These are phyloP conservation scores for Deroptyus accipitrinus DNA, from an alignment of 2,113 vertebrate species.

Conservation along the genomic window DNA sequence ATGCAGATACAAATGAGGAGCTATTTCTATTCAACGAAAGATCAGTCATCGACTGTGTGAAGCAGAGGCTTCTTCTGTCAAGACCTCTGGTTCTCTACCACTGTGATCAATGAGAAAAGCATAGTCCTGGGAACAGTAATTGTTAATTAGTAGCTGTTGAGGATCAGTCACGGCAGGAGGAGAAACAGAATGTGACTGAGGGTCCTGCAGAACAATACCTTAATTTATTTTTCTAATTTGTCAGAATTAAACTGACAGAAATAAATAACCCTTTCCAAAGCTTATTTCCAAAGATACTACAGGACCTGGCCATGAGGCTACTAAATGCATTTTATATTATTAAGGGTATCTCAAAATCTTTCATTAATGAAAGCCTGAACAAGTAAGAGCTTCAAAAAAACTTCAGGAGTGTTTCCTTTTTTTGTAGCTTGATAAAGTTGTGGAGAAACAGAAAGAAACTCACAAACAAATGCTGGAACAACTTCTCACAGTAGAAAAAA, in stretches of 20 bases:
- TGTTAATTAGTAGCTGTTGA: not conserved
- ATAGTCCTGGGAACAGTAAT: not conserved
- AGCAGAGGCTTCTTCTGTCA: not conserved
- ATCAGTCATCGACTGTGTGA: not conserved
- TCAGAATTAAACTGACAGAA: not conserved
- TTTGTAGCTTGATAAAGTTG: conserved; percentile 82
- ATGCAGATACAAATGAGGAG: not conserved
- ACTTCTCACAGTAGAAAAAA: conserved; percentile 81
- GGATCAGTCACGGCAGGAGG: not conserved
- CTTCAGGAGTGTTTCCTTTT: conserved; percentile 9
- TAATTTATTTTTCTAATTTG: not conserved
- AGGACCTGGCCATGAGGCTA: not conserved
- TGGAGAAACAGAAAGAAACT: conserved; percentile 80
- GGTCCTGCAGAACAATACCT: not conserved
- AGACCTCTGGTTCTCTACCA: not conserved
- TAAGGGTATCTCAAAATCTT: not conserved
- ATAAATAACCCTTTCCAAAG: not conserved
- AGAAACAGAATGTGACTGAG: not conserved
- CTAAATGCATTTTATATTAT: not conserved
- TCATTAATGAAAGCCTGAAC: not conserved
- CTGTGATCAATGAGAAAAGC: not conserved
- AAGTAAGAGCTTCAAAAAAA: not conserved
- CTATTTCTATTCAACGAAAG: not conserved
- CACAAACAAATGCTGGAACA: conserved; percentile 80
- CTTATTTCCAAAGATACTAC: not conserved